A percentile compares a stretch with the other conserved stretches of the same genome.
Evolutionary conservation across 1,140 invertebrate species (phyloP).

Genomic region (Habropoda laboriosa): DNA sequence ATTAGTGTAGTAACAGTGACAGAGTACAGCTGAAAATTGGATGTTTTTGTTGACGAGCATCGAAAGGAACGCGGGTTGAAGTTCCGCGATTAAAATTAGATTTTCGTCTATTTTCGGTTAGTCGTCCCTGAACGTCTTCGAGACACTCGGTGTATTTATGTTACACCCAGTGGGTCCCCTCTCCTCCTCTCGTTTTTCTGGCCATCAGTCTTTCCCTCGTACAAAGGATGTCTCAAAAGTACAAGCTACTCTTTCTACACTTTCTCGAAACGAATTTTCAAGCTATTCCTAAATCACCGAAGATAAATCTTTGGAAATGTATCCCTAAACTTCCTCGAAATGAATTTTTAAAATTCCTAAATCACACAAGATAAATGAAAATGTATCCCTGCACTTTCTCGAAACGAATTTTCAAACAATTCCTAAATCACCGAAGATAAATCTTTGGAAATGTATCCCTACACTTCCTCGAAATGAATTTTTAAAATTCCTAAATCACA

Average conservation of each 20-base stretch:
- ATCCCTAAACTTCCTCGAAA: no score
- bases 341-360: no score
- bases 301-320: no score
- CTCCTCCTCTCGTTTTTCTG: background rate
- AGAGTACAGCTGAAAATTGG: constrained; percentile 5
- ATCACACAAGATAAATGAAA: no score
- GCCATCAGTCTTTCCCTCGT: background rate
- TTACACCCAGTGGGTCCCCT: constrained; percentile 2
- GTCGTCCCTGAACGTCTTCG: constrained; percentile 64
- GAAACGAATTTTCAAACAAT: no score
- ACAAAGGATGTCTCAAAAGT: background rate
- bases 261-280: background rate
- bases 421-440: no score
- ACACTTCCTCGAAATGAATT: no score
- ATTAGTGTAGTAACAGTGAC: no score
- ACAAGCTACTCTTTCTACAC: background rate
- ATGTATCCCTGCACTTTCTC: no score
- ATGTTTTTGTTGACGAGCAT: constrained; percentile 23
- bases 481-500: no score
- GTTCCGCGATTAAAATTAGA: constrained; percentile 69
- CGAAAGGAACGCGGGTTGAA: constrained; percentile 21
- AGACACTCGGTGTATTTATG: constrained; percentile 56
- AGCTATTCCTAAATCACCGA: no score
- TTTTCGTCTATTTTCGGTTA: constrained; percentile 65
- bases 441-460: no score